Evolutionary conservation across 2,888 invertebrate species (phyloP).

Genomic region (Sinelater perroti): DNA sequence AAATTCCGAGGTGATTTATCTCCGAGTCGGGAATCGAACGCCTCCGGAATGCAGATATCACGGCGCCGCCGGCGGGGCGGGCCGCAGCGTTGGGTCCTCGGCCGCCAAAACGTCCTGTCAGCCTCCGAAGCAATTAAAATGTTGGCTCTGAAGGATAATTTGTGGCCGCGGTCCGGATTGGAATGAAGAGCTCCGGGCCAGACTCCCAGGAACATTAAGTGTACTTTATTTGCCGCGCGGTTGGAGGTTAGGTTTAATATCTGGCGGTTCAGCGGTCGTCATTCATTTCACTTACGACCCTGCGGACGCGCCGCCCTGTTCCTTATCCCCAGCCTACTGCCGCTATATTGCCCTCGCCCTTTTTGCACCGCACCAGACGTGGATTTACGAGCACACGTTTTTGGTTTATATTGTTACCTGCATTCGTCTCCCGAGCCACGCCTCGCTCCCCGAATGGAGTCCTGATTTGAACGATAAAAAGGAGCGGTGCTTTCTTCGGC

Average conservation of each 20-base stretch:
- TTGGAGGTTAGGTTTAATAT: conserved; percentile 59
- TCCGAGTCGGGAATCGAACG: conserved; percentile 12
- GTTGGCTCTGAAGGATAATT: conserved; percentile 38
- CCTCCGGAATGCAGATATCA: conserved; percentile 28
- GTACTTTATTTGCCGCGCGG: conserved; percentile 60
- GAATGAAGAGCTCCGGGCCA: conserved; percentile 49
- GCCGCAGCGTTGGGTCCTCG: conserved; percentile 28
- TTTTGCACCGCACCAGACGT: conserved; percentile 29
- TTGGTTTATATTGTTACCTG: conserved; percentile 27
- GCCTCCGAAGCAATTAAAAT: conserved; percentile 34
- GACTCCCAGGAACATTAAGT: conserved; percentile 55
- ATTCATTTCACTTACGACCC: conserved; percentile 58
- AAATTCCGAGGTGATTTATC: conserved; percentile 7
- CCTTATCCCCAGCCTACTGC: conserved; percentile 53
- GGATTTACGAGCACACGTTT: conserved; percentile 27
- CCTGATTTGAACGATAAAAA: conserved; percentile 1
- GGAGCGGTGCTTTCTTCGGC: too few species aligned
- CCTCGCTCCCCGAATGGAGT: conserved; percentile 1
- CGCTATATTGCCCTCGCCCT: conserved; percentile 51
- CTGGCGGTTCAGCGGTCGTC: conserved; percentile 59
- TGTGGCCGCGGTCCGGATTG: conserved; percentile 44
- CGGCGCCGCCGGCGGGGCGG: conserved; percentile 11
- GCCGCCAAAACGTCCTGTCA: conserved; percentile 27
- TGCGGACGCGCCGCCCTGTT: conserved; percentile 30
- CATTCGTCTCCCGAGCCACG: conserved; percentile 15